These are phyloP conservation scores for Dynastes grantii DNA, from an alignment of 2,888 invertebrate species.

Conservation along the genomic window DNA sequence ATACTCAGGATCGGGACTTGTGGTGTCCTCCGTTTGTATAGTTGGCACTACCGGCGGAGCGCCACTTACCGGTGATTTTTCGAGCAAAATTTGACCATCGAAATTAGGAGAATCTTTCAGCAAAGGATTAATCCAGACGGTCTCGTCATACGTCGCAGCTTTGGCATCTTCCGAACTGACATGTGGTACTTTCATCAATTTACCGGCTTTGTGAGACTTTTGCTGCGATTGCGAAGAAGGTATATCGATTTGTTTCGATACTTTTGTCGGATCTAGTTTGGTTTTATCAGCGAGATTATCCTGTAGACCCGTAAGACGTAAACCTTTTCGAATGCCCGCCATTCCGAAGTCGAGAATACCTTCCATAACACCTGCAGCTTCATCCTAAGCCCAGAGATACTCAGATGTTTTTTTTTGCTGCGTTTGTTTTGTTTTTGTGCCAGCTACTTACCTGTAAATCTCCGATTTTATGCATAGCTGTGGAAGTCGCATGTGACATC, in stretches of 20 bases:
- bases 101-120: constrained; percentile 63
- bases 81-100: constrained; percentile 65
- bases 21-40: constrained; percentile 55
- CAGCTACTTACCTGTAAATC: constrained; percentile 73
- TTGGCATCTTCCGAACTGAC: constrained; percentile 55
- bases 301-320: constrained; percentile 75
- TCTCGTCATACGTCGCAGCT: constrained; percentile 57
- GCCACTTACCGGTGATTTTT: constrained; percentile 27
- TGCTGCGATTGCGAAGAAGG: constrained; percentile 35
- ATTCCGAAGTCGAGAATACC: constrained; percentile 77
- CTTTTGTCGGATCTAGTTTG: constrained; percentile 33
- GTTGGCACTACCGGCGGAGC: constrained; percentile 52
- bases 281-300: constrained; percentile 63
- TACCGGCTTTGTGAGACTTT: constrained; percentile 43
- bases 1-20: constrained; percentile 76
- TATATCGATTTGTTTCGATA: constrained; percentile 17
- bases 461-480: constrained; percentile 77
- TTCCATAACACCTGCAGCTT: constrained; percentile 78
- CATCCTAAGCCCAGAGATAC: constrained; percentile 70
- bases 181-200: constrained; percentile 57
- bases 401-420: neutral
- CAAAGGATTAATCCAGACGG: constrained; percentile 67
- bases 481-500: constrained; percentile 69
- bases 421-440: constrained; percentile 2
- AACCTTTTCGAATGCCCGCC: constrained; percentile 76